A percentile compares a stretch with the other conserved stretches of the same genome.
These are phyloP conservation scores for Tenebrio molitor DNA, from an alignment of 1,140 invertebrate genomes.

Conservation along the genomic window DNA sequence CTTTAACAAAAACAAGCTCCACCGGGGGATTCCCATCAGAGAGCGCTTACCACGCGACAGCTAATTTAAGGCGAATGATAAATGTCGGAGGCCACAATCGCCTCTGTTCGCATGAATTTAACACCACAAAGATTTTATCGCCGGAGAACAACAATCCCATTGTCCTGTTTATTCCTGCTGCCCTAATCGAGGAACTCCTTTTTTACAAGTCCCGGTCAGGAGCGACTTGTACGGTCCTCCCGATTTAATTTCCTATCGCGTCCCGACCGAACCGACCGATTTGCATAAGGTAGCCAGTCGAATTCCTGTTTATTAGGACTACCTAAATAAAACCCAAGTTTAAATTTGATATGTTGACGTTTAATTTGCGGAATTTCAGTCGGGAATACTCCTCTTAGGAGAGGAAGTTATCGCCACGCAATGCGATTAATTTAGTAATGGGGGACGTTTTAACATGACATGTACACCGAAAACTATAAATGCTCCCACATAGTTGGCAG, in stretches of 20 bases:
- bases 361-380: background rate
- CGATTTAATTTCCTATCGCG: constrained; percentile 12
- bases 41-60: constrained; percentile 12
- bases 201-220: background rate
- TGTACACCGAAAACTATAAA: constrained; percentile 28
- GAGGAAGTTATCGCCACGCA: constrained; percentile 4
- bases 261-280: background rate
- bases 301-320: background rate
- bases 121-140: constrained; percentile 21
- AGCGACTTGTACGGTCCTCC: background rate
- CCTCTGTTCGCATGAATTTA: constrained; percentile 25
- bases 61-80: constrained; percentile 21
- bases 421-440: constrained; percentile 12
- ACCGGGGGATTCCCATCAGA: background rate
- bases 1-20: background rate
- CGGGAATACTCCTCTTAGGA: background rate
- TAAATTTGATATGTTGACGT: constrained; percentile 24
- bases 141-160: background rate
- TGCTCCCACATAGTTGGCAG: constrained; percentile 11
- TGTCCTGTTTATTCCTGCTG: background rate
- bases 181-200: background rate
- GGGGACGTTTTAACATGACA: constrained; percentile 16
- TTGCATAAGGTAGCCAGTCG: background rate
- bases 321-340: constrained; percentile 3
- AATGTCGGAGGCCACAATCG: constrained; percentile 10